Conservation (phyloP, 2,797 vertebrate species). For the Dipus sagitta region DNA sequence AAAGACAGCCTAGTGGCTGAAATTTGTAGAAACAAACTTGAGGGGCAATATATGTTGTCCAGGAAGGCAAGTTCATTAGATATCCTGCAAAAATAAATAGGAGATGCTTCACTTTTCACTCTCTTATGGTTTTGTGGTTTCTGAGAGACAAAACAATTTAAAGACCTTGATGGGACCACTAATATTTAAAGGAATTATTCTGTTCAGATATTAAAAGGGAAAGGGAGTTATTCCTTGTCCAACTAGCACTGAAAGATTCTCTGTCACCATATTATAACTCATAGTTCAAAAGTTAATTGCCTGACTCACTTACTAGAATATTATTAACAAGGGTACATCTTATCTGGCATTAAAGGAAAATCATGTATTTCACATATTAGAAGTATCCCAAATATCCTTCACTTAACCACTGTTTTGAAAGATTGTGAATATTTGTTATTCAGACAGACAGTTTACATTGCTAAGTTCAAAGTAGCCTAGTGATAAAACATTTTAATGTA, state of each 20-base stretch:
- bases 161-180: background rate
- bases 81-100: background rate
- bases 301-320: background rate
- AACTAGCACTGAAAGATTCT: background rate
- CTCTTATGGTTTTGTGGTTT: background rate
- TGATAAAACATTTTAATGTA: background rate
- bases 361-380: background rate
- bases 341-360: background rate
- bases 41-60: background rate
- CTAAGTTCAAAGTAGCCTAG: constrained; percentile 2
- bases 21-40: background rate
- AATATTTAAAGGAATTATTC: constrained; percentile 32
- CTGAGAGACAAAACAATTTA: constrained; percentile 17
- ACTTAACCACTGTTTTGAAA: background rate
- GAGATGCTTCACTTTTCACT: background rate
- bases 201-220: background rate
- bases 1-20: background rate
- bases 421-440: background rate
- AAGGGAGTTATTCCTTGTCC: background rate
- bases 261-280: background rate
- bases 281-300: background rate
- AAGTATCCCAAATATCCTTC: background rate
- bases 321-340: background rate
- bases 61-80: background rate
- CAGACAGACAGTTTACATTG: background rate